phyloP scores from a whole-genome alignment of 2,888 invertebrate species.

The Patella ulyssiponensis region DNA sequence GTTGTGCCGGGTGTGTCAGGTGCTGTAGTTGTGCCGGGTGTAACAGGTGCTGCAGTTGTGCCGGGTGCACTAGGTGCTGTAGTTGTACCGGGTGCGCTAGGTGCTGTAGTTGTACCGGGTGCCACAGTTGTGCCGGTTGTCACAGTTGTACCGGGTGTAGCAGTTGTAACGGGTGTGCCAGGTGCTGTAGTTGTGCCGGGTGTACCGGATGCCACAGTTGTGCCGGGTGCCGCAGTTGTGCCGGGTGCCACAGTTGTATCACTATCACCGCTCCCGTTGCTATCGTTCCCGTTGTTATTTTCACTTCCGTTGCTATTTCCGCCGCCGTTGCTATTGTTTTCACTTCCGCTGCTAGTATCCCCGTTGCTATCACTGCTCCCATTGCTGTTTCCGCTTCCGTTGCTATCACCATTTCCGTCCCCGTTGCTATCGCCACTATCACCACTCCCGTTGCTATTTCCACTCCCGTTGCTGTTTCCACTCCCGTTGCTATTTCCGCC shows the following conservation, averaged over 20 bases:
- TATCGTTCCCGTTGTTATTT: background rate
- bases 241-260: too few species aligned
- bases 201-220: too few species aligned
- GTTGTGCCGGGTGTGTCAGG: too few species aligned
- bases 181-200: too few species aligned
- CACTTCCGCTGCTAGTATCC: too few species aligned
- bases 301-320: too few species aligned
- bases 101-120: background rate
- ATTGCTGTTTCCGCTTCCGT: too few species aligned
- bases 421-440: background rate
- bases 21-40: background rate
- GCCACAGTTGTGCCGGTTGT: background rate
- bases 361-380: too few species aligned
- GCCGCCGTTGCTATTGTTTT: too few species aligned
- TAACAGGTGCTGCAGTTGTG: accelerated
- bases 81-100: background rate
- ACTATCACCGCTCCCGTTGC: background rate
- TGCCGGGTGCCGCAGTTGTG: too few species aligned
- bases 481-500: background rate
- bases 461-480: background rate
- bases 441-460: background rate
- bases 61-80: background rate
- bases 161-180: too few species aligned
- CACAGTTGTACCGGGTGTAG: accelerated
- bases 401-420: too few species aligned